Evolutionary conservation across 2,888 invertebrate species (phyloP).

Genomic region (Thymelicus acteon): DNA sequence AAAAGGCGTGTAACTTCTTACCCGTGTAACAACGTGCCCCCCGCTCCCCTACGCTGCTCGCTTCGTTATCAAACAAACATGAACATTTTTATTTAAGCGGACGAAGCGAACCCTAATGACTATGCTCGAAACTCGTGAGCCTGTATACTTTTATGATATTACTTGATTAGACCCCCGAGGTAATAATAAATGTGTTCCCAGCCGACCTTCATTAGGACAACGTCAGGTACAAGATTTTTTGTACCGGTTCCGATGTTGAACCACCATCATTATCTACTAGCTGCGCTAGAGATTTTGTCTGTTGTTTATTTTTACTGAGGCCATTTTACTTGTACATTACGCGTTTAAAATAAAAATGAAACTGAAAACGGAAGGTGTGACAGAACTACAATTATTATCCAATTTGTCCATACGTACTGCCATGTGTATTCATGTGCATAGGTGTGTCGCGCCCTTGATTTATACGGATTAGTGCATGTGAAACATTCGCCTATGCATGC

Average conservation of each 20-base stretch:
- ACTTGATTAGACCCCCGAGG: constrained; percentile 43
- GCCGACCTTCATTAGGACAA: constrained; percentile 70
- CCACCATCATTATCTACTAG: constrained; percentile 60
- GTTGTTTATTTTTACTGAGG: neutral
- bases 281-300: neutral
- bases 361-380: no score
- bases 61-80: neutral
- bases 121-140: constrained; percentile 24
- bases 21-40: no score
- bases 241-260: constrained; percentile 54
- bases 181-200: constrained; percentile 41
- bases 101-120: constrained; percentile 23
- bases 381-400: no score
- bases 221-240: constrained; percentile 74
- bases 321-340: neutral
- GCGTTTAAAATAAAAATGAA: no score
- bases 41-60: neutral
- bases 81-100: constrained; percentile 9
- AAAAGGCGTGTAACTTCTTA: no score
- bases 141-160: constrained; percentile 38
- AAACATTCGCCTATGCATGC: no score
- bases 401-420: no score
- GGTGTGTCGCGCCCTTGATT: no score
- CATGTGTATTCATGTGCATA: no score
- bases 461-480: no score